Percentiles rank a stretch among this genome's conserved stretches.
phyloP scores from a whole-genome alignment of 2,113 vertebrate species.

The Pogona vitticeps region DNA sequence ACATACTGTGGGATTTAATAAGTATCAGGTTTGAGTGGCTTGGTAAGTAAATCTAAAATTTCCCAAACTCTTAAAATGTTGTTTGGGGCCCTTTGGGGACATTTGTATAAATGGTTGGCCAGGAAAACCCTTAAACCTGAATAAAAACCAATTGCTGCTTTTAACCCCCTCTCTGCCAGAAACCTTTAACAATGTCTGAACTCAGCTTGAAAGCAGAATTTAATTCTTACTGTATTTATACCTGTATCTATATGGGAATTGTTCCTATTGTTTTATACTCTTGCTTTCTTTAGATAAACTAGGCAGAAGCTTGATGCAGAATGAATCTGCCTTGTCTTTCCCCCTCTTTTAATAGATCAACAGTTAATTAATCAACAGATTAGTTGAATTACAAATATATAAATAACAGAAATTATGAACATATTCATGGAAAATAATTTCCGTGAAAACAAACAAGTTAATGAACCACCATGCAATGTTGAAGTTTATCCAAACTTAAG shows the following conservation, averaged over 20 bases:
- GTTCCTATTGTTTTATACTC: slow-evolving; percentile 52
- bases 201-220: slow-evolving; percentile 41
- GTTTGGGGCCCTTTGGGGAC: slow-evolving; percentile 63
- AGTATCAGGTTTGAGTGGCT: slow-evolving; percentile 68
- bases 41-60: slow-evolving; percentile 70
- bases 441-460: background rate
- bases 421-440: background rate
- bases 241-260: slow-evolving; percentile 47
- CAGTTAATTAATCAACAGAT: background rate
- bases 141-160: slow-evolving; percentile 61
- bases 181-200: slow-evolving; percentile 33
- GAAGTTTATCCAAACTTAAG: no score
- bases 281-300: slow-evolving; percentile 2
- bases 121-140: slow-evolving; percentile 60
- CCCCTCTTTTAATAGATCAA: background rate
- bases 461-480: background rate
- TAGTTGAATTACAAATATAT: background rate
- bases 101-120: slow-evolving; percentile 66
- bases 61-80: slow-evolving; percentile 72
- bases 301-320: slow-evolving; percentile 37
- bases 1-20: slow-evolving; percentile 69
- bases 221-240: slow-evolving; percentile 50
- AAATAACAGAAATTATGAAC: background rate
- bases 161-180: slow-evolving; percentile 64
- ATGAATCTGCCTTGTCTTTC: no score